Evolutionary conservation across 1,140 invertebrate species (phyloP).

Genomic region (Leptoteleia sp.): DNA sequence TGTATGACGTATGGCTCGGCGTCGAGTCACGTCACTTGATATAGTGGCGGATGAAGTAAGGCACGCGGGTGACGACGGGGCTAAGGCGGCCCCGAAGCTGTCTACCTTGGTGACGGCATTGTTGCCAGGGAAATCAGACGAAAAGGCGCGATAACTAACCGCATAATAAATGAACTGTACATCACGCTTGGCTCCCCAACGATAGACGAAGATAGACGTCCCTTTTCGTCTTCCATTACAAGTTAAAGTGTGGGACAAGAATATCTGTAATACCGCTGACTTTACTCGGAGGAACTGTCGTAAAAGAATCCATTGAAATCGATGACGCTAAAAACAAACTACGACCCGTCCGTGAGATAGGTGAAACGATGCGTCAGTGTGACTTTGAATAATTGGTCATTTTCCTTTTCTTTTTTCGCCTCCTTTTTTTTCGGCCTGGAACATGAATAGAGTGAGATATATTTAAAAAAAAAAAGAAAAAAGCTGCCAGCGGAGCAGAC

Average conservation of each 20-base stretch:
- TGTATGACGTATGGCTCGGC: slow-evolving; percentile 76
- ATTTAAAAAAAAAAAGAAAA: slow-evolving; percentile 25
- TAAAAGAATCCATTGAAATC: slow-evolving; percentile 63
- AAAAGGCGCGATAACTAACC: slow-evolving; percentile 81
- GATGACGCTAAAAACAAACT: slow-evolving; percentile 62
- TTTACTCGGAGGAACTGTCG: slow-evolving; percentile 63
- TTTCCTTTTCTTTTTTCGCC: slow-evolving; percentile 30
- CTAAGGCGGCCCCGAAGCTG: slow-evolving; percentile 70
- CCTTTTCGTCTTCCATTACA: slow-evolving; percentile 70
- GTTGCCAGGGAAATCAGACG: slow-evolving; percentile 82
- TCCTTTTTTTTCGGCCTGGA: slow-evolving; percentile 7
- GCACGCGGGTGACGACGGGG: slow-evolving; percentile 58
- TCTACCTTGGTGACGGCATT: slow-evolving; percentile 77
- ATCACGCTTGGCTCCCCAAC: slow-evolving; percentile 65
- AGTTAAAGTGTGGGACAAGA: slow-evolving; percentile 52
- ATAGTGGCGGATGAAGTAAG: slow-evolving; percentile 73
- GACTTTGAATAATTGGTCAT: slow-evolving; percentile 62
- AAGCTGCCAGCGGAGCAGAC: not conserved
- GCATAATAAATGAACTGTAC: slow-evolving; percentile 82
- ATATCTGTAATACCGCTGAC: slow-evolving; percentile 67
- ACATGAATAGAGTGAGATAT: slow-evolving; percentile 37
- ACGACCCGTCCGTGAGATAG: slow-evolving; percentile 21
- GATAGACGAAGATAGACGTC: slow-evolving; percentile 70
- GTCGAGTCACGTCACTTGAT: slow-evolving; percentile 73
- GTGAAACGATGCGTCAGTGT: slow-evolving; percentile 49